phyloP scores from a whole-genome alignment of 2,888 invertebrate species.

The Orchestes rusci region DNA sequence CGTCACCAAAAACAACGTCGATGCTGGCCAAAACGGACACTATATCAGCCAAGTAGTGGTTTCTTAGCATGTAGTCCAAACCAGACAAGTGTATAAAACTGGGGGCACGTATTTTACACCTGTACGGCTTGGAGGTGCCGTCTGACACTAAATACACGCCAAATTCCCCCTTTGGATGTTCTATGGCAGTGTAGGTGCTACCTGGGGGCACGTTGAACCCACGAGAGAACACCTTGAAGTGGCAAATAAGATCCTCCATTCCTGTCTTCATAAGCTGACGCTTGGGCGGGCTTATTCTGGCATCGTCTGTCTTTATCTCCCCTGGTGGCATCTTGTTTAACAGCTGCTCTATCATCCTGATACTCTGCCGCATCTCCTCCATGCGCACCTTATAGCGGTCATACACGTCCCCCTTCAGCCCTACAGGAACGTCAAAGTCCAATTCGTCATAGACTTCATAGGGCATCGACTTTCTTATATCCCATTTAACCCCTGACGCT shows the following conservation, averaged over 20 bases:
- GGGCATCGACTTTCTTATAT: slow-evolving; percentile 71
- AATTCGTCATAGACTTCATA: slow-evolving; percentile 78
- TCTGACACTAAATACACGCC: slow-evolving; percentile 83
- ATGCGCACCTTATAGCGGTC: slow-evolving; percentile 61
- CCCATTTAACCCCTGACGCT: slow-evolving; percentile 81
- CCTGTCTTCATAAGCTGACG: slow-evolving; percentile 76
- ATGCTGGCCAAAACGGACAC: slow-evolving; percentile 59
- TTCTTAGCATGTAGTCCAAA: slow-evolving; percentile 50
- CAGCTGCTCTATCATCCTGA: slow-evolving; percentile 66
- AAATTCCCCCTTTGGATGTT: slow-evolving; percentile 83
- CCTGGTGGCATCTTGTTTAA: slow-evolving; percentile 77
- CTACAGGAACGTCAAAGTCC: slow-evolving; percentile 72
- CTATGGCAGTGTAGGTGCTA: slow-evolving; percentile 68
- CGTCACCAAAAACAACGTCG: slow-evolving; percentile 56
- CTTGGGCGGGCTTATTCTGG: slow-evolving; percentile 67
- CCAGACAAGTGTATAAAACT: slow-evolving; percentile 58
- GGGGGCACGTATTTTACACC: slow-evolving; percentile 42
- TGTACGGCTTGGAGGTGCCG: slow-evolving; percentile 67
- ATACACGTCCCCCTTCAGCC: slow-evolving; percentile 76
- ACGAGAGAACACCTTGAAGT: slow-evolving; percentile 78
- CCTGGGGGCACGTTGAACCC: slow-evolving; percentile 83
- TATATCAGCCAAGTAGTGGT: slow-evolving; percentile 60
- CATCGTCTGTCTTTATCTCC: slow-evolving; percentile 71
- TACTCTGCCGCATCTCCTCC: slow-evolving; percentile 69
- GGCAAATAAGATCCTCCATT: slow-evolving; percentile 86